Conservation (phyloP, 2,797 vertebrate genomes). For the Epinephelus malabaricus region DNA sequence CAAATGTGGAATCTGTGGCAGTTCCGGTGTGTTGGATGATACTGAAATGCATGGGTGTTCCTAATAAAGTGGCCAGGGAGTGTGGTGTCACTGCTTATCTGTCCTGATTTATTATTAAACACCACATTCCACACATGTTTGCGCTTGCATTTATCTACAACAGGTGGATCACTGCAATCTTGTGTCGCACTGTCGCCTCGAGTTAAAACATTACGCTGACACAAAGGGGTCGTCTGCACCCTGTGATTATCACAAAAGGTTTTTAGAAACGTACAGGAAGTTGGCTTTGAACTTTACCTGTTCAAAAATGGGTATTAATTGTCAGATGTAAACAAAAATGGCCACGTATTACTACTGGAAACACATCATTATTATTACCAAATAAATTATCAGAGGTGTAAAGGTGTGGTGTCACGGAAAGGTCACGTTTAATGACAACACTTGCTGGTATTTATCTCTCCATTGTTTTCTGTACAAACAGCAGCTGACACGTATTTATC, state of each 20-base stretch:
- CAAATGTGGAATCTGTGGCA: not conserved
- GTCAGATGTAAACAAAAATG: not conserved
- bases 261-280: not conserved
- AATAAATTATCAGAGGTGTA: not conserved
- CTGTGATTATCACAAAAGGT: not conserved
- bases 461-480: conserved; percentile 27
- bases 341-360: not conserved
- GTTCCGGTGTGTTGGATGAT: not conserved
- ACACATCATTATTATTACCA: not conserved
- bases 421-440: not conserved
- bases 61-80: not conserved
- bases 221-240: not conserved
- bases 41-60: not conserved
- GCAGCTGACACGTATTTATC: conserved; percentile 6
- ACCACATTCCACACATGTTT: not conserved
- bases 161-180: conserved; percentile 29
- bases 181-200: not conserved
- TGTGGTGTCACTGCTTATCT: not conserved
- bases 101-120: not conserved
- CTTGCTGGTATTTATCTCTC: not conserved
- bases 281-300: not conserved
- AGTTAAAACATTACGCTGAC: not conserved
- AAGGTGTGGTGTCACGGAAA: conserved; percentile 5
- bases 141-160: conserved; percentile 19
- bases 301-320: not conserved